A percentile compares a stretch with the other conserved stretches of the same genome.
These are phyloP conservation scores for Paracentrotus lividus DNA, from an alignment of 53 echinoderm and acorn worm genomes.

Conservation along the genomic window DNA sequence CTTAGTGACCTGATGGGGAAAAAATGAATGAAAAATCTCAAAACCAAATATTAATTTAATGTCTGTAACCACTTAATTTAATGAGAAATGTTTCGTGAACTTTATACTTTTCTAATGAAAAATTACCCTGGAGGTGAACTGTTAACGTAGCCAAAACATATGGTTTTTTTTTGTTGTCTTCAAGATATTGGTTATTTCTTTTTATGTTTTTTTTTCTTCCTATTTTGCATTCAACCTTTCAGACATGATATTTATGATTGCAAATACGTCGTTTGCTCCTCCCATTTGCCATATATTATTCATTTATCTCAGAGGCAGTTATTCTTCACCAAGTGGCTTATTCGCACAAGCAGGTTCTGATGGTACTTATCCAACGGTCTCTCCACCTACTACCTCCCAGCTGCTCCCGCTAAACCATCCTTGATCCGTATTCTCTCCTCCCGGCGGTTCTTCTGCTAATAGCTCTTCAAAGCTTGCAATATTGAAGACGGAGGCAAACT, in stretches of 20 bases:
- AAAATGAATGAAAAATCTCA: too few relatives aligned
- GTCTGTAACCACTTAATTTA: too few relatives aligned
- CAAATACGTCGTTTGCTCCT: constrained; percentile 23
- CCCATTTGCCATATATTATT: constrained; percentile 56
- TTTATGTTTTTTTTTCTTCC: not conserved
- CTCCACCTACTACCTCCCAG: constrained; percentile 50
- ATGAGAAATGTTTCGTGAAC: too few relatives aligned
- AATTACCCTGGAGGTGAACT: too few relatives aligned
- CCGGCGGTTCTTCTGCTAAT: constrained; percentile 59
- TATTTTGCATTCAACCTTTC: constrained; percentile 1
- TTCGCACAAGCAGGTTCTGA: constrained; percentile 61
- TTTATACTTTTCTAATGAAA: too few relatives aligned
- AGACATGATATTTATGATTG: not conserved
- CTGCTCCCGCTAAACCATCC: constrained; percentile 66
- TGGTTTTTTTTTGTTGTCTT: not conserved
- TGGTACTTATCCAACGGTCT: constrained; percentile 52
- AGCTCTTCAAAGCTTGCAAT: constrained; percentile 70
- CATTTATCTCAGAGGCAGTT: constrained; percentile 64
- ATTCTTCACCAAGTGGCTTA: constrained; percentile 70
- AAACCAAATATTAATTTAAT: too few relatives aligned
- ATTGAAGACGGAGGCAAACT: constrained; percentile 44
- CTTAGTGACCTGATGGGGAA: too few relatives aligned
- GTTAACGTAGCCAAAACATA: too few relatives aligned
- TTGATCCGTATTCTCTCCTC: constrained; percentile 62
- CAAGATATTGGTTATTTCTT: not conserved